Percentiles rank a stretch among this genome's conserved stretches.
Conservation (phyloP, 2,797 vertebrate genomes). For the Acrocephalus scirpaceus region DNA sequence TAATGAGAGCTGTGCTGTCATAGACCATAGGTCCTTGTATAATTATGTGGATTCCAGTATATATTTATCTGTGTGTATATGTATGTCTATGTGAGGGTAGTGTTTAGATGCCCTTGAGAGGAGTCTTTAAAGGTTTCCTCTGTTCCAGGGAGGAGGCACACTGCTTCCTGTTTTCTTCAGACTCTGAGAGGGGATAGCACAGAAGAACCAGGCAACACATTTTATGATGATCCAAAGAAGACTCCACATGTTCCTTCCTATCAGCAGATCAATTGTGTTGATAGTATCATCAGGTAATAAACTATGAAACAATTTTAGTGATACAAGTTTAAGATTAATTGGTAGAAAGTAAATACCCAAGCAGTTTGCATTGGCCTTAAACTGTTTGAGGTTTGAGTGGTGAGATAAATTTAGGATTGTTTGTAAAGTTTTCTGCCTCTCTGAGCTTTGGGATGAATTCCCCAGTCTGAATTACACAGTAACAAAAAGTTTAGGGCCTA, state of each 20-base stretch:
- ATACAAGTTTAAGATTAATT: not conserved
- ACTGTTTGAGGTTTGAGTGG: not conserved
- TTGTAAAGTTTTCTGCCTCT: not conserved
- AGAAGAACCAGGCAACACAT: constrained; percentile 26
- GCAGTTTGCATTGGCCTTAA: not conserved
- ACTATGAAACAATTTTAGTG: not conserved
- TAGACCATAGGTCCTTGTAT: not conserved
- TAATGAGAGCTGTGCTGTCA: not conserved
- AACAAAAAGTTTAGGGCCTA: not conserved
- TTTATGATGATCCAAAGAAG: constrained; percentile 73
- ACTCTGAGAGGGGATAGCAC: constrained; percentile 3
- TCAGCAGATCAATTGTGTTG: constrained; percentile 91
- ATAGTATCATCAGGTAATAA: constrained; percentile 87
- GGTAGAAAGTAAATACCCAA: not conserved
- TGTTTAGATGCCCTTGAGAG: not conserved
- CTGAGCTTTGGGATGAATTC: not conserved
- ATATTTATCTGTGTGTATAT: not conserved
- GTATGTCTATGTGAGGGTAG: not conserved
- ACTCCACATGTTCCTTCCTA: constrained; percentile 84
- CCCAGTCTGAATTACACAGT: not conserved
- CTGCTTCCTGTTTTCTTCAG: constrained; percentile 30
- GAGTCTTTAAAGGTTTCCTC: not conserved
- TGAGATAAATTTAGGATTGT: not conserved
- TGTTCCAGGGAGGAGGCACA: constrained; percentile 47
- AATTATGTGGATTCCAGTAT: not conserved